A percentile compares a stretch with the other conserved stretches of the same genome.
These are phyloP conservation scores for Sacculina carcini DNA, from an alignment of 2,888 invertebrate genomes.

Conservation along the genomic window DNA sequence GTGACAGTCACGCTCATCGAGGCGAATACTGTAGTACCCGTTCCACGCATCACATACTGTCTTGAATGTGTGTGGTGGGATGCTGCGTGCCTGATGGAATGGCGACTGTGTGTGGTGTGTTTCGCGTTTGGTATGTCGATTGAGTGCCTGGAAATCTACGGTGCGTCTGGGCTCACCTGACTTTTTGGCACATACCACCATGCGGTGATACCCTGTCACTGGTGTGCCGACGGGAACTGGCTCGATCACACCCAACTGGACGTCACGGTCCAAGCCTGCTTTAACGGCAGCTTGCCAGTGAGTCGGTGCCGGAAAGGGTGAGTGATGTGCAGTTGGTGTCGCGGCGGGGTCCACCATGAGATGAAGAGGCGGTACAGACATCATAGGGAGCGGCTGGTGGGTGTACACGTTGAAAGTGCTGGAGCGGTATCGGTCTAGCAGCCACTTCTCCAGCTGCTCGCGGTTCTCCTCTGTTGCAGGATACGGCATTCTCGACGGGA, in stretches of 20 bases:
- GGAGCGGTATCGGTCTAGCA: background rate
- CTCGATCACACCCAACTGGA: background rate
- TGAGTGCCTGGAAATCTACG: conserved; percentile 5
- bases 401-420: conserved; percentile 6
- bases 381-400: conserved; percentile 2
- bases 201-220: conserved; percentile 1
- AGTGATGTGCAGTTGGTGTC: background rate
- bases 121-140: background rate
- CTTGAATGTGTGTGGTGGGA: background rate
- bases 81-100: background rate
- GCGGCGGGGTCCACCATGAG: conserved; percentile 6
- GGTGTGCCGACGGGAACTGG: conserved; percentile 2
- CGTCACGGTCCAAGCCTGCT: conserved; percentile 6
- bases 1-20: background rate
- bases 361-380: background rate
- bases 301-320: conserved; percentile 3
- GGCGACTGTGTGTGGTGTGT: conserved; percentile 5
- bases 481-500: conserved; percentile 1
- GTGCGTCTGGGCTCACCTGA: conserved; percentile 1
- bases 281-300: conserved; percentile 7
- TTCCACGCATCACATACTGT: conserved; percentile 5
- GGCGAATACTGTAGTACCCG: conserved; percentile 3
- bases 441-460: background rate
- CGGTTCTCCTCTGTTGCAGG: conserved; percentile 6
- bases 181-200: conserved; percentile 8